Evolutionary conservation across 2,888 invertebrate genomes (phyloP), one percentile per base, ranked within the genome.

Genomic region (Psylliodes chrysocephalus): DNA sequence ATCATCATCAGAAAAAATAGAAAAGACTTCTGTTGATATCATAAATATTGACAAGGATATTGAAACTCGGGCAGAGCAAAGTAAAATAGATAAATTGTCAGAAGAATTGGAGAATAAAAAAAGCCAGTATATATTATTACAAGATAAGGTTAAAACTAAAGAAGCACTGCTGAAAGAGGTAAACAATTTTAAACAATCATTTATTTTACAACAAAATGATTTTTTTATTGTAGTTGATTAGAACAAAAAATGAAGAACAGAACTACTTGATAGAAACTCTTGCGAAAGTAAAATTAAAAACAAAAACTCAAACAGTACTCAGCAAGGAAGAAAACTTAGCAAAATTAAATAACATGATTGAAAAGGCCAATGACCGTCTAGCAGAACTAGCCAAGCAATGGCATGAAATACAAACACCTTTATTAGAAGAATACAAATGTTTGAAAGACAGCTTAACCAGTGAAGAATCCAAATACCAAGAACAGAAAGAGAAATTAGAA

Each of bases 341-440:
- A 3, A 89, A 89, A 80, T 79, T 90, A 60, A 86, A 86, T 72
- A 79, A 81, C 12, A 76, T 87, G 12, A 85, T 92, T 15, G 87
- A 89, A 65, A 83, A 85, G 15, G 88, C 88, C 66, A 86, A 86
- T 51, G 88, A 88, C 73, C 85, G 89, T 74, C 81, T 91, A 30
- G 82, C 87, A 19, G 86, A 85, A 59, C 79, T 93, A 52, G 88
- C 88, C 2, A 86, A 85, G 61, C 91, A 92, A 73, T 93, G 93
- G 92, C 89, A 91, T 73, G 86, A 88, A 53, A 90, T 91, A 74
- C 85, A 90, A 68, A 84, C 84, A 22, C 91, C 91, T 0, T 80
- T 92, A 10, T 82, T 90, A 19, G 84, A 87, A 68, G 85, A 88
- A 71, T 88, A 87, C 75, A 81, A 87, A 47, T 56, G 71, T 7